Percentiles rank a stretch among this genome's conserved stretches.
phyloP scores from a whole-genome alignment of 1,140 invertebrate species.

The Temnothorax nylanderi region DNA sequence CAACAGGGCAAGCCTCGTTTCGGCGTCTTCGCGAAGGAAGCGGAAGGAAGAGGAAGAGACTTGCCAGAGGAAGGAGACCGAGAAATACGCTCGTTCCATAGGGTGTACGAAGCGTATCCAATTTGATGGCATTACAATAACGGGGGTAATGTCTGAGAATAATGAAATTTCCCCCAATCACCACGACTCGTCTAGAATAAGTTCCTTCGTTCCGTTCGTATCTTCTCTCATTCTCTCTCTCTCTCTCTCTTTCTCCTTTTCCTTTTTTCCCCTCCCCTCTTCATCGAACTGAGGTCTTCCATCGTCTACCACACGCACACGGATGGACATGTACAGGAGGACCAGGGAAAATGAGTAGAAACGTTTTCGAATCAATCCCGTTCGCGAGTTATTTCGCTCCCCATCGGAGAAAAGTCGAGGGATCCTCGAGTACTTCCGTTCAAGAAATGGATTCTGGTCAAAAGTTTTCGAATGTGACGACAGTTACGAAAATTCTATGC shows the following conservation, averaged over 20 bases:
- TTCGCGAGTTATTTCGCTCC: conserved; percentile 59
- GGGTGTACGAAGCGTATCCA: conserved; percentile 81
- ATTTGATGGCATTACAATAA: conserved; percentile 85
- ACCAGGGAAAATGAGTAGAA: conserved; percentile 51
- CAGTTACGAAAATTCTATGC: not conserved
- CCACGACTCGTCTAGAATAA: conserved; percentile 80
- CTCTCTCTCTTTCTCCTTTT: conserved; percentile 37
- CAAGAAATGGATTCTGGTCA: not conserved
- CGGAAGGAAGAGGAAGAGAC: conserved; percentile 16
- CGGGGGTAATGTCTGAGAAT: conserved; percentile 84
- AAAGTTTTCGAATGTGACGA: conserved; percentile 21
- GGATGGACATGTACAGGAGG: conserved; percentile 27
- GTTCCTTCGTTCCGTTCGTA: conserved; percentile 67
- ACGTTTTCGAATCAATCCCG: conserved; percentile 71
- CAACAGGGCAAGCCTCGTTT: conserved; percentile 3
- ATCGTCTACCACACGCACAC: conserved; percentile 36
- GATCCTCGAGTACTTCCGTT: conserved; percentile 23
- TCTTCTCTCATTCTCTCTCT: conserved; percentile 38
- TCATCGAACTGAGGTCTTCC: conserved; percentile 31
- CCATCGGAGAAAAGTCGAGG: conserved; percentile 33
- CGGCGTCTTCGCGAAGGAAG: not conserved
- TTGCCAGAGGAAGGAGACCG: conserved; percentile 33
- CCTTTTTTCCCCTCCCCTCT: not conserved
- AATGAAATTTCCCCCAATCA: conserved; percentile 85
- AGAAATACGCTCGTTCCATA: conserved; percentile 68